A percentile compares a stretch with the other conserved stretches of the same genome.
These are phyloP conservation scores for Nerophis lumbriciformis DNA, from an alignment of 2,113 vertebrate species.

Conservation along the genomic window DNA sequence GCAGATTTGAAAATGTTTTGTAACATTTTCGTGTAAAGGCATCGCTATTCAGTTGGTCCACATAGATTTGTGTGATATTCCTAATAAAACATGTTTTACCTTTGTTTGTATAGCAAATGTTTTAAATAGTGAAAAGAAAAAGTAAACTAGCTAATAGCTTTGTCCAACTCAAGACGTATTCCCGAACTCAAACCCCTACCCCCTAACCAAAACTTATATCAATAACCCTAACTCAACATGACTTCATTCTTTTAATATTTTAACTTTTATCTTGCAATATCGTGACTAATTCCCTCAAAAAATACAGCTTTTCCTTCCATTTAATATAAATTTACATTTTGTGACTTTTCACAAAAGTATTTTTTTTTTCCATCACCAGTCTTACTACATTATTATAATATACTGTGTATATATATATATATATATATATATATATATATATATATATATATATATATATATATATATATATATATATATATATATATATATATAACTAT, in stretches of 20 bases:
- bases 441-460: no score
- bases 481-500: no score
- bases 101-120: background rate
- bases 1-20: constrained; percentile 24
- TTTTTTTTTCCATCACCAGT: no score
- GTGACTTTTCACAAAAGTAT: no score
- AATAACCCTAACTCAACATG: background rate
- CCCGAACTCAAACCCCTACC: no score
- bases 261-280: background rate
- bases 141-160: background rate
- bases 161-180: no score
- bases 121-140: background rate
- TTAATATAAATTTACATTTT: background rate
- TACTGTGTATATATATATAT: no score
- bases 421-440: no score
- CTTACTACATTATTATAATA: no score
- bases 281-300: background rate
- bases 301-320: background rate
- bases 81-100: background rate
- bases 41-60: background rate
- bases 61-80: background rate
- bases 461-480: no score
- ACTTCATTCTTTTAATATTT: background rate
- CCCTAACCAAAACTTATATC: background rate
- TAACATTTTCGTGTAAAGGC: background rate